Evolutionary conservation across 1,140 invertebrate species (phyloP).

Genomic region (Drosophila persimilis): DNA sequence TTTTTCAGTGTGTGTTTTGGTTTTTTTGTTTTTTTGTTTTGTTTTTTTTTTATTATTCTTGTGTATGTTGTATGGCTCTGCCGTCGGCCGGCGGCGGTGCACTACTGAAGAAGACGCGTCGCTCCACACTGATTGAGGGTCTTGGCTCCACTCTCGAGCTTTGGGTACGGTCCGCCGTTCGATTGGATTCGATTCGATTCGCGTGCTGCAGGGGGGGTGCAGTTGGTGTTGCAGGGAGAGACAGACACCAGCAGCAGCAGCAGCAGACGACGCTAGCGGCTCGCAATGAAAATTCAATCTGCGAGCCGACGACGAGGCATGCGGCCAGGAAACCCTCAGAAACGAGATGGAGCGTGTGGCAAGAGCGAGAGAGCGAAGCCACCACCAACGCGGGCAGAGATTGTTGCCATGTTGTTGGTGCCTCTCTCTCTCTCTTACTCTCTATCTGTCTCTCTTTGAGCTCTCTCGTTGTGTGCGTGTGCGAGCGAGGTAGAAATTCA

Average conservation of each 20-base stretch:
- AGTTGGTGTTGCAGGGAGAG: constrained; percentile 11
- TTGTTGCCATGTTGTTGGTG: constrained; percentile 42
- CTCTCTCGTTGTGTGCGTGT: constrained; percentile 24
- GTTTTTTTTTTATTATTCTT: too few species aligned
- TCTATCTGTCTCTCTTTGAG: not conserved
- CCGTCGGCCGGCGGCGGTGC: too few species aligned
- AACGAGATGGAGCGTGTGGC: not conserved
- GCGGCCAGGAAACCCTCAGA: constrained; percentile 72
- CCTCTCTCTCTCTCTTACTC: constrained; percentile 34
- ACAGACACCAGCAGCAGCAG: constrained; percentile 29
- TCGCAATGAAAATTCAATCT: constrained; percentile 81
- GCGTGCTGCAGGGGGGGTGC: too few species aligned
- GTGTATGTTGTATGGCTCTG: too few species aligned
- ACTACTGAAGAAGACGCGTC: too few species aligned
- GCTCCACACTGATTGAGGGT: constrained; percentile 6
- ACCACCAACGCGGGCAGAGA: constrained; percentile 5
- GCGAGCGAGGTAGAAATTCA: constrained; percentile 79
- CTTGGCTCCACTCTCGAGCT: constrained; percentile 6
- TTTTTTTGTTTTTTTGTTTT: too few species aligned
- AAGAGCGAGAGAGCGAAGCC: constrained; percentile 10
- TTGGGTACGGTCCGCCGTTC: too few species aligned
- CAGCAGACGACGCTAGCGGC: constrained; percentile 59
- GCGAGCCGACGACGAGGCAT: constrained; percentile 67
- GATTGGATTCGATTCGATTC: too few species aligned
- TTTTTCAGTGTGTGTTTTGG: too few species aligned